Conservation (phyloP, 2,888 invertebrate genomes). For the Himalopsyche japonica region DNA sequence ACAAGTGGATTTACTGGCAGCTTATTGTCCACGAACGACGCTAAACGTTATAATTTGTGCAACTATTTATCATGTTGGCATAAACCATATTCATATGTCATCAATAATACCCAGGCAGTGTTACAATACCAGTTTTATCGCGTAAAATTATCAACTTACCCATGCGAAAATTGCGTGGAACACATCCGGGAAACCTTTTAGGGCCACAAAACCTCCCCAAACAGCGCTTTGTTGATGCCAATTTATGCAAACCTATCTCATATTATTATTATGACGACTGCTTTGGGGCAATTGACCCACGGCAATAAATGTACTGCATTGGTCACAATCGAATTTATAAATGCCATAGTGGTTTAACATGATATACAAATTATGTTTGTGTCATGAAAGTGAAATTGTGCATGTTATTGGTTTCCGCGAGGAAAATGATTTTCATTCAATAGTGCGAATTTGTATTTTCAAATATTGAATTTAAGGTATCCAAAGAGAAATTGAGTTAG, state of each 20-base stretch:
- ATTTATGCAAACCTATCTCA: background rate
- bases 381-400: no score
- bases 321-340: background rate
- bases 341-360: background rate
- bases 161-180: background rate
- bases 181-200: background rate
- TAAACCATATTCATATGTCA: background rate
- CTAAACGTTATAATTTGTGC: no score
- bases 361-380: background rate
- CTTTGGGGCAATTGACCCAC: background rate
- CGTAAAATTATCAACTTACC: background rate
- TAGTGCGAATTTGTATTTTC: no score
- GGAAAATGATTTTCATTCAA: no score
- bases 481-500: no score
- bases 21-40: no score
- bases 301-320: background rate
- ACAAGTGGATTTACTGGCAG: no score
- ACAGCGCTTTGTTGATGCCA: background rate
- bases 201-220: background rate
- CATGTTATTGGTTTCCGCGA: no score
- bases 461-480: no score
- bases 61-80: no score
- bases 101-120: background rate
- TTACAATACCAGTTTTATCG: background rate
- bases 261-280: background rate